Evolutionary conservation across 1,140 invertebrate species (phyloP).

Genomic region (Procambarus virginalis): DNA sequence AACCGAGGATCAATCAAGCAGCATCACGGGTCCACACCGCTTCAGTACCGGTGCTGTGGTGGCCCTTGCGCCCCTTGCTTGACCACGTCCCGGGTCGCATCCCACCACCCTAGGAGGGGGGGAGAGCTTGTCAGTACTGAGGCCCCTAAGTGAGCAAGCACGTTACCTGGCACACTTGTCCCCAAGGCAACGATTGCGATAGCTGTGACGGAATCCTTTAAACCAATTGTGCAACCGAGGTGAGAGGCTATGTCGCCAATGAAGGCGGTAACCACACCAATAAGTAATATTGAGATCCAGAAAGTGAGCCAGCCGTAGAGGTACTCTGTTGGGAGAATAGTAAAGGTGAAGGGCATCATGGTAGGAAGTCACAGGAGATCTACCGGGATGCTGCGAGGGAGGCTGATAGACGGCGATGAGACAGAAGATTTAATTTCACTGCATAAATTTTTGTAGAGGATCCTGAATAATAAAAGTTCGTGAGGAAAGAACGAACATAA

Average conservation of each 20-base stretch:
- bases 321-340: conserved; percentile 78
- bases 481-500: too few species aligned
- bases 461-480: too few species aligned
- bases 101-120: conserved; percentile 6
- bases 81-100: background rate
- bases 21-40: background rate
- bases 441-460: too few species aligned
- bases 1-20: background rate
- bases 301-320: conserved; percentile 95
- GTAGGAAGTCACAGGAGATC: background rate
- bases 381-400: background rate
- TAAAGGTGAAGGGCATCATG: background rate
- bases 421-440: too few species aligned
- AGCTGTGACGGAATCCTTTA: conserved; percentile 96
- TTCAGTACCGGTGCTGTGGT: conserved; percentile 2
- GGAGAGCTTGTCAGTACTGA: background rate
- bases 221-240: conserved; percentile 97
- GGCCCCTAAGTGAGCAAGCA: background rate
- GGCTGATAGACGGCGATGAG: background rate
- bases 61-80: background rate
- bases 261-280: conserved; percentile 94
- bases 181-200: conserved; percentile 97
- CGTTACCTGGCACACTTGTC: conserved; percentile 94
- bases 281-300: conserved; percentile 91
- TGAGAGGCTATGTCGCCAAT: conserved; percentile 97